Base-by-base conservation (phyloP, 2,888 invertebrate species). In the Kuschelorhynchus macadamiae region DNA sequence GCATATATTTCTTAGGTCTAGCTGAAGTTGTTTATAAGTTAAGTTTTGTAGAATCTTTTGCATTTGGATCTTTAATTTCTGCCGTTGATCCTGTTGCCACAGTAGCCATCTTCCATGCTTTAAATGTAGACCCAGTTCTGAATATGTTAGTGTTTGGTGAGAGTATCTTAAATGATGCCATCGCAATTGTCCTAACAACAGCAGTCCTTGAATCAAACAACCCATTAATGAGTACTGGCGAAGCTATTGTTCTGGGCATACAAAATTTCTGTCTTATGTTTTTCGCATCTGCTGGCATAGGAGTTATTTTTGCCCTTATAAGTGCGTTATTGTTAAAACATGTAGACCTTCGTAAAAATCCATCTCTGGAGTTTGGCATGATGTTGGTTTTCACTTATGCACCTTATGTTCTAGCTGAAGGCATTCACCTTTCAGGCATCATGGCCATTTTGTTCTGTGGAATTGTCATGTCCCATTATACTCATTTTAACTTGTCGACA, bases 381-480 rank as follows among this genome's bases (percentile, higher is more conserved):
- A 97, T 99, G 95, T 85, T 99, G 75, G 96, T 98, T 42, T 98
- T 99, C 81, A 97, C 98, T 1, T 99, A 99, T 85, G 94, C 96
- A 7, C 99, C 99, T 0, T 99, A 99, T 85, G 98, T 97, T 1
- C 86, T 99, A 63, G 98, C 99, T 39, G 99, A 99, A 86, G 98
- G 98, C 17, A 83, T 83, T 49, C 84, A 84, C 72, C 71, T 88
- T 83, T 77, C 86, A 91, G 96, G 98, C 70, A 99, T 99, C 67
- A 99, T 99, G 98, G 98, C 99, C 5, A 99, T 99, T 79, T 85
- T 99, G 75, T 98, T 98, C 83, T 97, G 97, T 85, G 99, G 98
- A 5, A 96, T 99, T 80, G 97, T 98, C 0, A 99, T 99, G 99
- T 98, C 98, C 0, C 99, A 99, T 83, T 99, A 99, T 83, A 98